Percentiles rank a stretch among this genome's conserved stretches.
phyloP scores from a whole-genome alignment of 2,888 invertebrate species.

The Drosophila greeni region DNA sequence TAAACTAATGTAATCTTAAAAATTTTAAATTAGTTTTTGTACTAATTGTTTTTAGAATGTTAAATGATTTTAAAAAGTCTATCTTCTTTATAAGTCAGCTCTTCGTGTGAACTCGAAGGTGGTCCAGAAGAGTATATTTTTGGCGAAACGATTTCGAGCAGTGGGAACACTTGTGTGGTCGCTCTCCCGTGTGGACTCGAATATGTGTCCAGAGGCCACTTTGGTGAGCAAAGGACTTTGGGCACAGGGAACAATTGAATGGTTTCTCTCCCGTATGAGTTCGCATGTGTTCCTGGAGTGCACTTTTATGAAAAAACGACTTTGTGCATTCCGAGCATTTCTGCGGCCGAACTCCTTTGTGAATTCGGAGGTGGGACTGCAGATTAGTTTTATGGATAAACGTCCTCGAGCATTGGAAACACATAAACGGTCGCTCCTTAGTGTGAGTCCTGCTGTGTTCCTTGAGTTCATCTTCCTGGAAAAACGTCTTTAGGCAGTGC shows the following conservation, averaged over 20 bases:
- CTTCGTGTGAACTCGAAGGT: not conserved
- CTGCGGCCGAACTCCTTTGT: not conserved
- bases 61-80: too few relatives aligned
- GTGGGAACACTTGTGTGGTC: not conserved
- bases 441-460: not conserved
- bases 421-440: not conserved
- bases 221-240: not conserved
- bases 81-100: too few relatives aligned
- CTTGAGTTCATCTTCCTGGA: not conserved
- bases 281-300: not conserved
- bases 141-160: not conserved
- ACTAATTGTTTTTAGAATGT: too few relatives aligned
- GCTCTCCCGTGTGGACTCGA: not conserved
- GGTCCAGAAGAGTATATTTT: not conserved
- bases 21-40: too few relatives aligned
- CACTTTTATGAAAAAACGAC: not conserved
- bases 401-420: not conserved
- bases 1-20: too few relatives aligned
- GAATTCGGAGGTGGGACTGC: not conserved
- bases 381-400: not conserved
- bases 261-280: constrained; percentile 2
- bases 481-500: not conserved
- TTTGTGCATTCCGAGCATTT: not conserved
- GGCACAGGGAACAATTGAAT: not conserved
- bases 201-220: not conserved